phyloP scores from a whole-genome alignment of 2,113 vertebrate genomes.

The Cavia porcellus region DNA sequence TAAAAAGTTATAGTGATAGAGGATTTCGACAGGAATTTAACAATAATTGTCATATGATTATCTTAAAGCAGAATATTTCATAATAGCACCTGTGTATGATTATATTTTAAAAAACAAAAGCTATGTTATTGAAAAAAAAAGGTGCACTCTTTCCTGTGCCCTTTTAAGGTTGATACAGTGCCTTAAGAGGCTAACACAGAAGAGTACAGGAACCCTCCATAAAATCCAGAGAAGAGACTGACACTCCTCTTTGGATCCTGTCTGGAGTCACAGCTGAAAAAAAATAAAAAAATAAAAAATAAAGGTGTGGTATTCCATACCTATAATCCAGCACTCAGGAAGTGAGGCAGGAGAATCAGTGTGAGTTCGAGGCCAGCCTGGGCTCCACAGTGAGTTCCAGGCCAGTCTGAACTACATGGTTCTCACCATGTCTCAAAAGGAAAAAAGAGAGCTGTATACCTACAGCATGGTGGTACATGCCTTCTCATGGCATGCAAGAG shows the following conservation, averaged over 20 bases:
- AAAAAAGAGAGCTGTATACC: background rate
- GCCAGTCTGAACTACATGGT: background rate
- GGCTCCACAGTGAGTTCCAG: background rate
- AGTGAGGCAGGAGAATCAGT: background rate
- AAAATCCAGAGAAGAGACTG: too few species aligned
- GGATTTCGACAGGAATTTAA: too few species aligned
- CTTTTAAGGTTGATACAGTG: too few species aligned
- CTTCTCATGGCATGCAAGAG: background rate
- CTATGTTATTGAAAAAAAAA: background rate
- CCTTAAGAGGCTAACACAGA: too few species aligned
- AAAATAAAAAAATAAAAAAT: too few species aligned
- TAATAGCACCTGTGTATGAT: background rate
- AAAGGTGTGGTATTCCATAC: background rate
- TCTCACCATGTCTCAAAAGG: background rate
- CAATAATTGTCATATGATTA: background rate
- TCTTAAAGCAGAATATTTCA: background rate
- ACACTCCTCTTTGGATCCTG: too few species aligned
- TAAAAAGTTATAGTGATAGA: too few species aligned
- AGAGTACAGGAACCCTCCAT: too few species aligned
- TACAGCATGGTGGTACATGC: background rate
- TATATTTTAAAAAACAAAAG: background rate
- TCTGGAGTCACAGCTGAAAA: too few species aligned
- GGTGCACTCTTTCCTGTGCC: too few species aligned
- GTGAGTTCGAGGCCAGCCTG: background rate
- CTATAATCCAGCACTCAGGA: background rate